Evolutionary conservation across 1,140 invertebrate genomes (phyloP), one percentile per base, ranked within the genome.

Genomic region (Drosophila biarmipes): DNA sequence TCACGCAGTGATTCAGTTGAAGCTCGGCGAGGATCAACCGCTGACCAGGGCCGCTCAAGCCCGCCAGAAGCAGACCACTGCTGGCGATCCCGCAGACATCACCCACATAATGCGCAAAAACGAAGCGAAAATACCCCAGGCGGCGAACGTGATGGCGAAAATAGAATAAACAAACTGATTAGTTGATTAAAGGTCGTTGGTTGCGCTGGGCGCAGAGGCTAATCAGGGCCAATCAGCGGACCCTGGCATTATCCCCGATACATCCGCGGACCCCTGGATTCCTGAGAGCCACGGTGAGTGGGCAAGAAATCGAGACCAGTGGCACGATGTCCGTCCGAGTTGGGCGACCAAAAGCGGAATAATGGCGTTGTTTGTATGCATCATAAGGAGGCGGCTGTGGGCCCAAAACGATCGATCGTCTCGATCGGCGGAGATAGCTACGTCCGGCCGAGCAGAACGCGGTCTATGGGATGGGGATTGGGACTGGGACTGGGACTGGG

Each of bases 101-200:
- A 42, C 59, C 10, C 52, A 40, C 24, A 38, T 68, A 68, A 48
- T 69, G 62, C 66, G 51, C 66, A 69, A 55, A 69, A 67, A 40
- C 15, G 8, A 29, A n/a, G n/a, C n/a, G 24, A 24, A 37, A 27
- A n/a, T 21, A 15, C 24, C 37, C 15, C 24, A 24, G 24, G 6
- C 29, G 8, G 38, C 31, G 24, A 67, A 42, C 43, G 5, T 19
- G 19, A 61, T 69, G 48, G 66, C 66, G 8, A 69, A 69, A 55
- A 69, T 63, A 64, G 63, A 67, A 64, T 66, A 64, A 64, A 71
- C 66, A 53, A 69, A 31, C 34, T 34, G 51, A 67, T 68, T 69
- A 51, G 15, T 51, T 68, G 67, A 68, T 56, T 56, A 68, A 71
- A 48, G 63, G 62, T 68, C 67, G n/a, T 68, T 68, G 63, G 48